Evolutionary conservation across 1,140 invertebrate species (phyloP).

Genomic region (Eupeodes corollae): DNA sequence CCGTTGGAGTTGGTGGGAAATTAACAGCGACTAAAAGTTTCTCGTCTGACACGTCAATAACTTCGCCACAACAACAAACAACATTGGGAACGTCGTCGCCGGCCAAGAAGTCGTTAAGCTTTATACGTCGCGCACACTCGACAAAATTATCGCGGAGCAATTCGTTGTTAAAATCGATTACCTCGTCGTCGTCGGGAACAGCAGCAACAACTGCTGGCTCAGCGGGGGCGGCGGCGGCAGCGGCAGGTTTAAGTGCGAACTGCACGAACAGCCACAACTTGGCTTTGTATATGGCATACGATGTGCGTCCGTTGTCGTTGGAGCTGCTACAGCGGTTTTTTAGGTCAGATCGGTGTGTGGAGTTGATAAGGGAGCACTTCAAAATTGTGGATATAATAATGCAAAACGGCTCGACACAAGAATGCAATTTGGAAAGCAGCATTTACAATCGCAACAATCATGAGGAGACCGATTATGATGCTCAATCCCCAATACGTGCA

Average conservation of each 20-base stretch:
- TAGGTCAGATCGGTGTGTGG: conserved; percentile 29
- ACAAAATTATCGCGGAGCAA: conserved; percentile 57
- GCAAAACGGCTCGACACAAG: not conserved
- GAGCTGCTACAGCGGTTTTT: conserved; percentile 31
- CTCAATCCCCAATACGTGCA: conserved; percentile 6
- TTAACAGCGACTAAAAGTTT: conserved; percentile 5
- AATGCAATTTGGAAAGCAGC: conserved; percentile 1
- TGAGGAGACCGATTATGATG: conserved; percentile 3
- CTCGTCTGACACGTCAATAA: conserved; percentile 5
- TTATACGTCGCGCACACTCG: conserved; percentile 56
- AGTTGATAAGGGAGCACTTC: conserved; percentile 32
- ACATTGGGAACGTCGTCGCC: conserved; percentile 8
- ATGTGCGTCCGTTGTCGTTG: conserved; percentile 26
- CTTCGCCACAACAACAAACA: conserved; percentile 7
- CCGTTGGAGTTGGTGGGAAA: conserved; percentile 3
- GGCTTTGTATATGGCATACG: conserved; percentile 27
- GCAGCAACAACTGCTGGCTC: not conserved
- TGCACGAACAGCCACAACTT: conserved; percentile 42
- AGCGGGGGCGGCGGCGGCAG: not conserved
- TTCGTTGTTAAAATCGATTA: conserved; percentile 42
- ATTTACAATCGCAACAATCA: not conserved
- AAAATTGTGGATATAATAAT: conserved; percentile 26
- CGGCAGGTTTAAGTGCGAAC: conserved; percentile 25
- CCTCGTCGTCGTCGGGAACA: conserved; percentile 20
- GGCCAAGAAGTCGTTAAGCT: conserved; percentile 44